These are phyloP conservation scores for cattle (Bos taurus) DNA, from an alignment of 2,113 vertebrate species.

Conservation along the genomic window ARS-UCD2.0 NC_037339.1:46647501-46648000, in stretches of 20 bases:
- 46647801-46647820: background rate
- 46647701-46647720: background rate
- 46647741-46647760: constrained; percentile 15
- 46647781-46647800: background rate
- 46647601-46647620: background rate
- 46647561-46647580: background rate
- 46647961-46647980: background rate
- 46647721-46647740: background rate
- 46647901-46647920: background rate
- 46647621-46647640: background rate
- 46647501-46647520: background rate
- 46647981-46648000: background rate
- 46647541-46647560: background rate
- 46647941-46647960: background rate
- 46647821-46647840: background rate
- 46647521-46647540: background rate
- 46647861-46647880: background rate
- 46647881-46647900: background rate
- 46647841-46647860: background rate
- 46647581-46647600: background rate
- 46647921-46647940: background rate
- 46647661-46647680: background rate
- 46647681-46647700: background rate
- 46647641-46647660: background rate
- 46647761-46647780: background rate